Evolutionary conservation across 2,797 vertebrate genomes (phyloP).

Genomic region (Pangasius djambal): DNA sequence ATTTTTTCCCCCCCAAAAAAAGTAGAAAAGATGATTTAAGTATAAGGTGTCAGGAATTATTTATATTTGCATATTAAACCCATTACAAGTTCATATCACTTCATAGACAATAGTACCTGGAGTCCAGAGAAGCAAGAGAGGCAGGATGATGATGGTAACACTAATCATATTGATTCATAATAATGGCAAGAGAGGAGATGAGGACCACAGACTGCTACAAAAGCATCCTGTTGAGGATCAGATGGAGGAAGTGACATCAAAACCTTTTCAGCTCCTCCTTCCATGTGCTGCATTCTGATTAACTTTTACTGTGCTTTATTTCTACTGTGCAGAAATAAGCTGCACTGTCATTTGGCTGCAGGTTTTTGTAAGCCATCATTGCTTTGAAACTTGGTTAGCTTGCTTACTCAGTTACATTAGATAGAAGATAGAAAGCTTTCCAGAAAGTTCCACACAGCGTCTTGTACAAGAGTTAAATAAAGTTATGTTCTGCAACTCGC

Average conservation of each 20-base stretch:
- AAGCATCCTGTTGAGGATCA: not conserved
- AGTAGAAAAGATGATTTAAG: too few species aligned
- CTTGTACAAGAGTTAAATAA: too few species aligned
- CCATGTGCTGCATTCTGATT: too few species aligned
- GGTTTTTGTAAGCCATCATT: too few species aligned
- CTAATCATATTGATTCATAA: constrained; percentile 20
- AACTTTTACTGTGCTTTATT: too few species aligned
- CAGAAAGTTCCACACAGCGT: too few species aligned
- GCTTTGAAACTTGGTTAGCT: too few species aligned
- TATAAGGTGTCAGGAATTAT: not conserved
- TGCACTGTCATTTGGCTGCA: too few species aligned
- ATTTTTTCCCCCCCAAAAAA: too few species aligned
- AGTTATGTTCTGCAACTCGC: not conserved
- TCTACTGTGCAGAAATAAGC: too few species aligned
- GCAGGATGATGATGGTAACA: not conserved
- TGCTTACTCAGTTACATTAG: too few species aligned
- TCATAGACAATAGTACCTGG: constrained; percentile 13
- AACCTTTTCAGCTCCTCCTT: not conserved
- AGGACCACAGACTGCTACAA: not conserved
- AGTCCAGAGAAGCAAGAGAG: constrained; percentile 11
- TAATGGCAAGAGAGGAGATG: not conserved
- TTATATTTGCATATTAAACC: not conserved
- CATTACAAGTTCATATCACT: not conserved
- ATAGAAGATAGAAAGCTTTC: too few species aligned
- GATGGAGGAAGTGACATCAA: constrained; percentile 22